phyloP scores from a whole-genome alignment of 2,797 vertebrate species.

The Poecilia wingei region DNA sequence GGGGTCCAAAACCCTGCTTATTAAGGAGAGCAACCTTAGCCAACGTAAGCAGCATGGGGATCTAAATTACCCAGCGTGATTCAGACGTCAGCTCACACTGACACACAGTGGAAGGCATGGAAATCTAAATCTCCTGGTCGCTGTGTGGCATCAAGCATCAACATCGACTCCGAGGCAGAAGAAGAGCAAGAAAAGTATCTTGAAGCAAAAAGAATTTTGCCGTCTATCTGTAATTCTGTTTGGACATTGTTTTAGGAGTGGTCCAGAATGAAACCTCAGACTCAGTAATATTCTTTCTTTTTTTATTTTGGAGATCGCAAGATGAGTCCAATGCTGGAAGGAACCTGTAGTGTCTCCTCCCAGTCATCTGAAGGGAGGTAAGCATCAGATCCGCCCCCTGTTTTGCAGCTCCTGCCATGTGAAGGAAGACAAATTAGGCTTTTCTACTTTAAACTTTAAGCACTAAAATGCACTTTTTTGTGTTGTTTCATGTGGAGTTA shows the following conservation, averaged over 20 bases:
- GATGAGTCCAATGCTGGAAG: neutral
- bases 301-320: neutral
- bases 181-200: neutral
- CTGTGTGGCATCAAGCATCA: neutral
- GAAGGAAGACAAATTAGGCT: neutral
- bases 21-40: constrained; percentile 42
- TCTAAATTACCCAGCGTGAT: constrained; percentile 15
- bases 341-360: neutral
- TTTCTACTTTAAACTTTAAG: neutral
- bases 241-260: neutral
- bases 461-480: neutral
- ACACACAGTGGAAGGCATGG: neutral
- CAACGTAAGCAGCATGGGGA: constrained; percentile 20
- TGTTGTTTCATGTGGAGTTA: neutral
- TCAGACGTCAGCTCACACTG: constrained; percentile 26
- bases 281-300: neutral
- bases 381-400: neutral
- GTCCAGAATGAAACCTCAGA: neutral
- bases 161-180: neutral
- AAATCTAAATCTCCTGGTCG: neutral
- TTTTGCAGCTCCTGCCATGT: neutral
- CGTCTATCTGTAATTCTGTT: neutral
- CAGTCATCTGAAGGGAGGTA: neutral
- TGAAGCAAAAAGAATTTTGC: neutral
- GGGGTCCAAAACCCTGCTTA: constrained; percentile 28